These are phyloP conservation scores for Drosophila tani DNA, from an alignment of 1,140 invertebrate genomes.

Conservation along the genomic window DNA sequence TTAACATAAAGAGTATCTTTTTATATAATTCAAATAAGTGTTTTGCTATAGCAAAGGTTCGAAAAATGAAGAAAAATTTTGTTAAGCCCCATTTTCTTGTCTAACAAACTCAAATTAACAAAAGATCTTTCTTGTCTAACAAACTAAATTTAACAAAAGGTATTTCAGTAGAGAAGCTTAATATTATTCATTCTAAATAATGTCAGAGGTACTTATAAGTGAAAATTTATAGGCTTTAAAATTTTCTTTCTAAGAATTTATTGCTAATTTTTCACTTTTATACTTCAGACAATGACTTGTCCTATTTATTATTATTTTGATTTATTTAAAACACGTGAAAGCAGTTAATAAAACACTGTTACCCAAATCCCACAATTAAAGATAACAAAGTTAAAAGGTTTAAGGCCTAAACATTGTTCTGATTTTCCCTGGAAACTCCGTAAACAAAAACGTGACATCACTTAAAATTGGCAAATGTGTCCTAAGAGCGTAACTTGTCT, in stretches of 20 bases:
- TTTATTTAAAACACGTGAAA: neutral
- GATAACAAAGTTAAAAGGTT: neutral
- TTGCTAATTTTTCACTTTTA: neutral
- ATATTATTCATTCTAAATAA: no score
- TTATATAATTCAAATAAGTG: no score
- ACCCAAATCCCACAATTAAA: no score
- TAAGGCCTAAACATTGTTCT: neutral
- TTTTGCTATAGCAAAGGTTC: no score
- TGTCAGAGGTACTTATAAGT: no score
- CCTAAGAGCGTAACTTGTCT: neutral
- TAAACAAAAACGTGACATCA: slow-evolving; percentile 2
- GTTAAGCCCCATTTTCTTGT: no score
- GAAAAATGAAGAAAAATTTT: no score
- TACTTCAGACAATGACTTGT: neutral
- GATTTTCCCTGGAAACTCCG: neutral
- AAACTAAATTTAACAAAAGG: no score
- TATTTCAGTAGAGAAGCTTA: no score
- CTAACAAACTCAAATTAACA: no score
- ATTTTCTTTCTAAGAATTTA: neutral
- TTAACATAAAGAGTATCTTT: no score
- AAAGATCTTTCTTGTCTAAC: no score
- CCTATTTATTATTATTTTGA: neutral
- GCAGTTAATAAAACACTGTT: neutral
- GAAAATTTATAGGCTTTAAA: neutral
- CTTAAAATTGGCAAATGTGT: neutral